phyloP scores from a whole-genome alignment of 2,888 invertebrate species.

The Thereva unica region DNA sequence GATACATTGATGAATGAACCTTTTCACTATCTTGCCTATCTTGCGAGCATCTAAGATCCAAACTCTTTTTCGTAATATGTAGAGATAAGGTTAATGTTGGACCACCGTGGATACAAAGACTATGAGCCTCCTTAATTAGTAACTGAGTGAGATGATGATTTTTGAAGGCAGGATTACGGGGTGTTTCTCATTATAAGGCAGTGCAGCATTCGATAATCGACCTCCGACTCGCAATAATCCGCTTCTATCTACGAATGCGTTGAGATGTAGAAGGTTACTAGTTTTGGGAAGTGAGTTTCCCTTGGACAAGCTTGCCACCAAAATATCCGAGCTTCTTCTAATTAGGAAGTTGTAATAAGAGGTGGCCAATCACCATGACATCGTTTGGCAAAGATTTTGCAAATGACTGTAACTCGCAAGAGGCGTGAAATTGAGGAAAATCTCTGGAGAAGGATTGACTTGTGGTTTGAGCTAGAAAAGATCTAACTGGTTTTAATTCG shows the following conservation, averaged over 20 bases:
- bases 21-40: conserved; percentile 14
- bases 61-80: conserved; percentile 42
- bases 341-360: background rate
- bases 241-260: background rate
- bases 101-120: conserved; percentile 41
- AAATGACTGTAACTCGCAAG: no score
- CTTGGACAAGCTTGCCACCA: background rate
- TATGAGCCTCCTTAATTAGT: conserved; percentile 22
- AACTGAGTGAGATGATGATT: background rate
- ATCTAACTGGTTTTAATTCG: no score
- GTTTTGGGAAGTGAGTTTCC: background rate
- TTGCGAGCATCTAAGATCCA: conserved; percentile 42
- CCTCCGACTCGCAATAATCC: no score
- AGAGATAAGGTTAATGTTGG: conserved; percentile 37
- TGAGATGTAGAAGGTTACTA: background rate
- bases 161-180: background rate
- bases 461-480: no score
- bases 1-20: conserved; percentile 6
- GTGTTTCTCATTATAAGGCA: no score
- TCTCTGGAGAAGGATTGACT: no score
- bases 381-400: no score
- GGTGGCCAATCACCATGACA: background rate
- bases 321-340: background rate
- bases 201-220: no score
- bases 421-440: no score